Percentiles rank a stretch among this genome's conserved stretches.
Conservation (phyloP, 2,113 vertebrate genomes). For the Xenopus borealis region DNA sequence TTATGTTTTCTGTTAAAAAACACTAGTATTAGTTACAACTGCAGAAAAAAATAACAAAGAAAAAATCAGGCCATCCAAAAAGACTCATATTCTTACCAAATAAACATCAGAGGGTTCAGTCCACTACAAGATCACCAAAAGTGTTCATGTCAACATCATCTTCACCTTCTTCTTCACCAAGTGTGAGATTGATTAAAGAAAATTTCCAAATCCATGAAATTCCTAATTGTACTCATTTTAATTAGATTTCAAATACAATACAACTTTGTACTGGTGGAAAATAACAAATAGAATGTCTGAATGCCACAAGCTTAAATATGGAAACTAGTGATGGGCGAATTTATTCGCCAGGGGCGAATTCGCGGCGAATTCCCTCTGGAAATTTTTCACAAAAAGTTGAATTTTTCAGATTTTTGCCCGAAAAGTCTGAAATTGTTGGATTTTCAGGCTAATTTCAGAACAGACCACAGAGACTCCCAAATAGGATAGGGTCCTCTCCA, state of each 20-base stretch:
- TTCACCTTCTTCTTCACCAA: not conserved
- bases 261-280: slow-evolving; percentile 41
- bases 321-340: no score
- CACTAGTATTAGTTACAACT: slow-evolving; percentile 54
- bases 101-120: slow-evolving; percentile 20
- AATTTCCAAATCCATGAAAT: slow-evolving; percentile 30
- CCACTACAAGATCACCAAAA: slow-evolving; percentile 10
- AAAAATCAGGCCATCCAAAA: slow-evolving; percentile 47
- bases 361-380: no score
- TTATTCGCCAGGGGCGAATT: no score
- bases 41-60: slow-evolving; percentile 43
- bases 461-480: no score
- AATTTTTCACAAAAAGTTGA: no score
- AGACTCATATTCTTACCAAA: slow-evolving; percentile 33
- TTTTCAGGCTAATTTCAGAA: no score
- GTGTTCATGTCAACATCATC: slow-evolving; percentile 45
- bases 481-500: no score
- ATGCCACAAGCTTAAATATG: slow-evolving; percentile 28
- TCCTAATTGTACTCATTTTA: slow-evolving; percentile 46
- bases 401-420: no score
- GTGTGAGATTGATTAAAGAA: slow-evolving; percentile 19
- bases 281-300: slow-evolving; percentile 45
- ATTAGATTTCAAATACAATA: slow-evolving; percentile 40
- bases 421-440: no score
- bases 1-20: no score